A percentile compares a stretch with the other conserved stretches of the same genome.
phyloP scores from a whole-genome alignment of 2,797 vertebrate genomes.

The Smutsia gigantea region DNA sequence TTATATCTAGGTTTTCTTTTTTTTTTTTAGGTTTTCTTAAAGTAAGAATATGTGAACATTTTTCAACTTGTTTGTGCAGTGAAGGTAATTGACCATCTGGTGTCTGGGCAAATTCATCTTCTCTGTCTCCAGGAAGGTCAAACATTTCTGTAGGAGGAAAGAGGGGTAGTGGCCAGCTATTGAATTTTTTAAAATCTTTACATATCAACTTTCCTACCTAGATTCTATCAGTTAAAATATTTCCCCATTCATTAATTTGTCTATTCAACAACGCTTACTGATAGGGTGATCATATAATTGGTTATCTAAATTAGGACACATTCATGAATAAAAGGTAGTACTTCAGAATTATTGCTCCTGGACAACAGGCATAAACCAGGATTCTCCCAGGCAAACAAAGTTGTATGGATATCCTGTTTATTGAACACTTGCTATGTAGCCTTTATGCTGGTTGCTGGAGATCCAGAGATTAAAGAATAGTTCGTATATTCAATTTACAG shows the following conservation, averaged over 20 bases:
- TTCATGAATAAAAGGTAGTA: not conserved
- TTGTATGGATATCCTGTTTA: not conserved
- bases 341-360: not conserved
- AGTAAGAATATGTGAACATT: not conserved
- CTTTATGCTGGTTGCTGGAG: not conserved
- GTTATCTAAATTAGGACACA: not conserved
- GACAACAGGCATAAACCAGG: not conserved
- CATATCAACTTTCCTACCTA: not conserved
- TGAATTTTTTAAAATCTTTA: not conserved
- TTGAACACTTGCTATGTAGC: not conserved
- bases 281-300: conserved; percentile 6
- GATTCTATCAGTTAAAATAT: not conserved
- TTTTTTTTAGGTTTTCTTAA: too few relatives aligned
- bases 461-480: not conserved
- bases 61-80: not conserved
- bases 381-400: not conserved
- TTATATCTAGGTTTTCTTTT: conserved; percentile 24
- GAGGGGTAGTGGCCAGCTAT: not conserved
- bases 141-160: not conserved
- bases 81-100: not conserved
- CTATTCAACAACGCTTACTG: not conserved
- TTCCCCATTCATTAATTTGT: not conserved
- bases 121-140: not conserved
- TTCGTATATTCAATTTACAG: not conserved
- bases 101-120: not conserved